Conservation (phyloP, 1,140 invertebrate genomes). For the Rhagoletis pomonella region DNA sequence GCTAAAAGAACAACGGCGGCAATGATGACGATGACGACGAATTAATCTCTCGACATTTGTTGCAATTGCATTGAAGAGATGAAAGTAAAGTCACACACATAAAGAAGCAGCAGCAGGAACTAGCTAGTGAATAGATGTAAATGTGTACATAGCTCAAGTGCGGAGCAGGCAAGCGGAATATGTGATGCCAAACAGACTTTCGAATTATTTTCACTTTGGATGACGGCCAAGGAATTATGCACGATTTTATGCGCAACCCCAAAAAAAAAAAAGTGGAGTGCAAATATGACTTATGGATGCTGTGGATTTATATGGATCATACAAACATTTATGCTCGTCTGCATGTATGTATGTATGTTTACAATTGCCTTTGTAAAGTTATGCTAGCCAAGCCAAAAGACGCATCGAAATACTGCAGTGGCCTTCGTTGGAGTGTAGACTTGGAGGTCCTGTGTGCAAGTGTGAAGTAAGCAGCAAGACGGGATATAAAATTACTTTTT, state of each 20-base stretch:
- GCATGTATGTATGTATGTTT: not conserved
- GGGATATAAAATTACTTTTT: not conserved
- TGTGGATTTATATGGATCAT: not conserved
- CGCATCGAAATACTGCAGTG: not conserved
- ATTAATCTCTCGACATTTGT: slow-evolving; percentile 46
- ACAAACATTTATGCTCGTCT: not conserved
- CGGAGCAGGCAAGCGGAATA: not conserved
- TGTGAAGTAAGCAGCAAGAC: not conserved
- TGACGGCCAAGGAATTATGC: slow-evolving; percentile 47
- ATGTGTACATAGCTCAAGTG: not conserved
- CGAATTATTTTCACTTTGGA: slow-evolving; percentile 45
- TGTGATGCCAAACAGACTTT: not conserved
- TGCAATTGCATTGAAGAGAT: slow-evolving; percentile 6
- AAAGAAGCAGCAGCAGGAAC: not conserved
- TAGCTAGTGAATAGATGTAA: no score
- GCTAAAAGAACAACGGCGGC: slow-evolving; percentile 35
- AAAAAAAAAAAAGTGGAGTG: not conserved
- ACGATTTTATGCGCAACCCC: slow-evolving; percentile 15
- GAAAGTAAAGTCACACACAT: slow-evolving; percentile 26
- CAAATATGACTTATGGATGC: not conserved
- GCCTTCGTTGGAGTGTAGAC: not conserved
- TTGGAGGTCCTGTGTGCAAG: not conserved
- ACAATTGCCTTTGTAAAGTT: not conserved
- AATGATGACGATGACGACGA: slow-evolving; percentile 34
- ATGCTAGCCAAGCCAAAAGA: not conserved